Base-by-base conservation (phyloP, 2,797 vertebrate genomes). In the Acanthurus leucopareius region DNA sequence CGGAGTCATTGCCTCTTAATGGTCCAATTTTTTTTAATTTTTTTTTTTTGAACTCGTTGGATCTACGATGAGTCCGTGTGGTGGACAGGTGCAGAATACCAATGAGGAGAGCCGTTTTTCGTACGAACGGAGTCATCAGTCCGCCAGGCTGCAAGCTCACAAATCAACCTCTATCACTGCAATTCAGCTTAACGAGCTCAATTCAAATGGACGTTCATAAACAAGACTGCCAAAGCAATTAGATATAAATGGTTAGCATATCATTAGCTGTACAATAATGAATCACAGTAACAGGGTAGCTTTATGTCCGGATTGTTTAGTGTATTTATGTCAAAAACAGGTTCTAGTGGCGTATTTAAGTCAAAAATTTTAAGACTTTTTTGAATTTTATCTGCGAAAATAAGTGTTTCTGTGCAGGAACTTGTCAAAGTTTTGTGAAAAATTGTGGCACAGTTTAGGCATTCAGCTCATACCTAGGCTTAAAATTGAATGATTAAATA, bases 151-250 rank as follows among this genome's bases (percentile, higher is more conserved):
- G 68, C 72, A 14, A 75, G 75, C 77, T 77, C 87, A 87, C 88
- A 83, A 86, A 91, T 88, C 90, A 90, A 79, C 71, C 82, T 81
- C 86, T 66, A 69, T 90, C 75, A 84, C 86, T 54, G 79, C 85
- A 86, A 89, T 91, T 91, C 74, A 67, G 19, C 68, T 86, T 91
- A 91, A 92, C 89, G 87, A 90, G 89, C 82, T 86, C 86, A 76
- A 88, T 73, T 83, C 83, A 82, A 90, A 83, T 76, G 65, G 85
- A 91, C 83, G 77, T 77, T 88, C 78, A 87, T 86, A 81, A 83
- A 90, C 83, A 90, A 89, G 86, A 90, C 84, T 82, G 86, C 86
- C 71, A 78, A 83, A 88, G 88, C 81, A 88, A 91, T 92, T 88
- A 86, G 67, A 68, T 61, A 53, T 58, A 80, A 89, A 86, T 67